Evolutionary conservation across 2,113 vertebrate species (phyloP).

Genomic region (Galbula dea): DNA sequence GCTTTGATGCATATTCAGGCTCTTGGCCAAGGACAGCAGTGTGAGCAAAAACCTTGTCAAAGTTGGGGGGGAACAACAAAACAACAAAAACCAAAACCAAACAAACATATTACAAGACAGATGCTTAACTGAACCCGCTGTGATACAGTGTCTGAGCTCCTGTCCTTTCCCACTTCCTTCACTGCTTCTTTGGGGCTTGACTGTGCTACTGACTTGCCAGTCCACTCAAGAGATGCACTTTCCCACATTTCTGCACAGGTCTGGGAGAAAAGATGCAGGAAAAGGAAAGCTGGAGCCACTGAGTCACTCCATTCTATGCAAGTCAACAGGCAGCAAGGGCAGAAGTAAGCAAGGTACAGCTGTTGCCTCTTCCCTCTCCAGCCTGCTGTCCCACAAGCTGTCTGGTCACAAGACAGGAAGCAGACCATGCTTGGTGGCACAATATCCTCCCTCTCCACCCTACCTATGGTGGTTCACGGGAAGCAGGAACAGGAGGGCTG

Average conservation of each 20-base stretch:
- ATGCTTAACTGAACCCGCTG: neutral
- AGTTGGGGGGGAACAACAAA: neutral
- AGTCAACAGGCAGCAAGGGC: neutral
- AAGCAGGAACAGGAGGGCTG: neutral
- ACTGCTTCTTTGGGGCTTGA: neutral
- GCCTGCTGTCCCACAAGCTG: neutral
- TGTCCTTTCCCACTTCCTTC: neutral
- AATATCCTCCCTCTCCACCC: neutral
- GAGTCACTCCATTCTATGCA: neutral
- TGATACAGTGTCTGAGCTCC: neutral
- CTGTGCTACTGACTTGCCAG: neutral
- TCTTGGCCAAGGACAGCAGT: neutral
- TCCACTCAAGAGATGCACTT: neutral
- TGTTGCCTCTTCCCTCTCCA: neutral
- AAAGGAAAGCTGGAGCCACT: neutral
- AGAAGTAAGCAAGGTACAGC: neutral
- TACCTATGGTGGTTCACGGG: accelerated
- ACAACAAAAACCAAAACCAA: neutral
- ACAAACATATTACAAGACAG: neutral
- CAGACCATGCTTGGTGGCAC: accelerated
- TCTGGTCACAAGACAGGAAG: neutral
- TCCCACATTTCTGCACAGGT: neutral
- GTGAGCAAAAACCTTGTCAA: neutral
- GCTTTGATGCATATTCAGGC: neutral
- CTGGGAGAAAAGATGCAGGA: neutral